A percentile compares a stretch with the other conserved stretches of the same genome.
phyloP scores from a whole-genome alignment of 2,888 invertebrate species.

The Cepaea hortensis region DNA sequence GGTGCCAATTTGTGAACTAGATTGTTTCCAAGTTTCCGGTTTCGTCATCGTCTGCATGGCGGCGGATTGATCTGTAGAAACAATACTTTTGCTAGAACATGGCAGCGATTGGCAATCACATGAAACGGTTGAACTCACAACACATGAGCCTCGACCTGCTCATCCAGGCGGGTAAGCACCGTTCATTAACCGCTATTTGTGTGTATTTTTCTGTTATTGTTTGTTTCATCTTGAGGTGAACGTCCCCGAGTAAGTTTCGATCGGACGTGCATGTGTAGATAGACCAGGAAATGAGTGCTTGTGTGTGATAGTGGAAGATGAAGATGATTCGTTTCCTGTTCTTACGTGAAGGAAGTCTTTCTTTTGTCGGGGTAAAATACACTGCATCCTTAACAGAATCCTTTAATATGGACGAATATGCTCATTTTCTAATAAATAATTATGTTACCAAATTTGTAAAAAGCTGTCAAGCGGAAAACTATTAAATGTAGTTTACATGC shows the following conservation, averaged over 20 bases:
- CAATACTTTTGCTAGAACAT: constrained; percentile 51
- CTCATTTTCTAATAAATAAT: too few species aligned
- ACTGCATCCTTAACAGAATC: too few species aligned
- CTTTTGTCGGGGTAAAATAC: too few species aligned
- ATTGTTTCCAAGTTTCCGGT: constrained; percentile 51
- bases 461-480: too few species aligned
- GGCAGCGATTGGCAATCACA: constrained; percentile 52
- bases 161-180: constrained; percentile 66
- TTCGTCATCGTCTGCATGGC: constrained; percentile 51
- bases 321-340: constrained; percentile 63
- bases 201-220: background rate
- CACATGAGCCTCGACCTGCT: constrained; percentile 64
- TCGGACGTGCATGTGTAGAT: constrained; percentile 20
- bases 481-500: too few species aligned
- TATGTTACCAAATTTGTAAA: too few species aligned
- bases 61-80: constrained; percentile 54
- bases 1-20: background rate
- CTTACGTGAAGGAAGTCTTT: background rate
- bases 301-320: constrained; percentile 51
- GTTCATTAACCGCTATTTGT: background rate
- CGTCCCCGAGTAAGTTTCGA: background rate
- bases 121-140: constrained; percentile 43
- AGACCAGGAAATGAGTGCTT: constrained; percentile 67
- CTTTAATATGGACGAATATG: too few species aligned
- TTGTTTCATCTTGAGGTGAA: background rate